phyloP scores from a whole-genome alignment of 2,113 vertebrate genomes.

The Rana temporaria region DNA sequence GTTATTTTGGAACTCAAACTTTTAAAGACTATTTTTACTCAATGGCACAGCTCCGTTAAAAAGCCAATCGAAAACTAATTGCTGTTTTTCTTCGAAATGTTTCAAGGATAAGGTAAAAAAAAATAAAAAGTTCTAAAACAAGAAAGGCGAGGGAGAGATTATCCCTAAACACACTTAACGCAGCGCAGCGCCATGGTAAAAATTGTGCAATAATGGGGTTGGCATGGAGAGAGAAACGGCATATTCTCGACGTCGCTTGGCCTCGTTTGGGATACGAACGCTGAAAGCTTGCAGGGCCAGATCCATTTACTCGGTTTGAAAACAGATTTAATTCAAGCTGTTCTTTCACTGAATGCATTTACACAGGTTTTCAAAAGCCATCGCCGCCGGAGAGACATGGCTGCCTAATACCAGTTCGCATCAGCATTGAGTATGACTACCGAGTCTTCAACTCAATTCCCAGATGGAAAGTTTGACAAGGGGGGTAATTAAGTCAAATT shows the following conservation, averaged over 20 bases:
- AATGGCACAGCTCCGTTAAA: too few relatives aligned
- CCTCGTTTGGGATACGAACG: not conserved
- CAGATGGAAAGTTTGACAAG: not conserved
- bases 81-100: not conserved
- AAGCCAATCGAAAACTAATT: not conserved
- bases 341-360: constrained; percentile 27
- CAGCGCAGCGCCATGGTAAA: not conserved
- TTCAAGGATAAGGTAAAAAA: not conserved
- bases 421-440: constrained; percentile 1
- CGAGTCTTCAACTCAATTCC: not conserved
- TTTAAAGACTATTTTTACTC: too few relatives aligned
- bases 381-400: constrained; percentile 25
- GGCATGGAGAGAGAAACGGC: constrained; percentile 35
- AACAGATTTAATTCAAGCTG: constrained; percentile 39
- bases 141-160: not conserved
- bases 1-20: too few relatives aligned
- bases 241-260: not conserved
- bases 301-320: constrained; percentile 17
- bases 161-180: not conserved
- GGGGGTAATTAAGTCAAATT: constrained; percentile 9
- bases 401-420: not conserved
- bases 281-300: constrained; percentile 6
- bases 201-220: not conserved
- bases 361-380: constrained; percentile 37
- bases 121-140: not conserved